These are phyloP conservation scores for Notamacropus eugenii DNA, from an alignment of 2,797 vertebrate species.

Conservation along the genomic window DNA sequence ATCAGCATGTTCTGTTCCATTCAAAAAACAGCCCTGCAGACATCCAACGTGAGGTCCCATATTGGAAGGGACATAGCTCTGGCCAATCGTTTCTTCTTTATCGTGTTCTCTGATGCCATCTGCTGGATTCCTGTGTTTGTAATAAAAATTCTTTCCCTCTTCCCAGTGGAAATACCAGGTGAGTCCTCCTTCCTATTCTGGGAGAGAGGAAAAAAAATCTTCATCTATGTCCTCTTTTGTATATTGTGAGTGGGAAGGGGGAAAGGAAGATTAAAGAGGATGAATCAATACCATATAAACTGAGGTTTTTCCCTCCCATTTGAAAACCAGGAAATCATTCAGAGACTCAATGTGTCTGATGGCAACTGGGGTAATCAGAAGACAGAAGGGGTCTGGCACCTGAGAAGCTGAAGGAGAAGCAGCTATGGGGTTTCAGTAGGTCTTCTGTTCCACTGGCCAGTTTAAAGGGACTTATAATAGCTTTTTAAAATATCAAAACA, in stretches of 20 bases:
- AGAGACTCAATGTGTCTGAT: not conserved
- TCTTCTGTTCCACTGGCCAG: not conserved
- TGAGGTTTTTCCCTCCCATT: not conserved
- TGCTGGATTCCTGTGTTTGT: slow-evolving; percentile 93
- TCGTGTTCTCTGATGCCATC: slow-evolving; percentile 94
- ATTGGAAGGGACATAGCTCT: slow-evolving; percentile 86
- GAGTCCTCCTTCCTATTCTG: slow-evolving; percentile 57
- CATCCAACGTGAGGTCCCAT: slow-evolving; percentile 85
- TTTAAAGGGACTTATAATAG: not conserved
- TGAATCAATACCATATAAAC: not conserved
- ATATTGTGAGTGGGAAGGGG: not conserved
- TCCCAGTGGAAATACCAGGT: slow-evolving; percentile 89
- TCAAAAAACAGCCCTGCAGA: slow-evolving; percentile 88
- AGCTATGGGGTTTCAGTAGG: not conserved
- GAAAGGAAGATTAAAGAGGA: not conserved
- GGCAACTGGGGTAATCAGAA: not conserved
- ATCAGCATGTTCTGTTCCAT: slow-evolving; percentile 90
- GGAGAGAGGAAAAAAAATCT: not conserved
- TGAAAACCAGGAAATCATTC: not conserved
- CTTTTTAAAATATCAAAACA: no score
- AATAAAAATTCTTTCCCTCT: slow-evolving; percentile 87
- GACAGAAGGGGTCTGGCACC: not conserved
- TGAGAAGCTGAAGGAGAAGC: not conserved
- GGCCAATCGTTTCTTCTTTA: slow-evolving; percentile 90
- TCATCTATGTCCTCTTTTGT: not conserved